Evolutionary conservation across 2,113 vertebrate genomes (phyloP).

Genomic region (Chaetorhynchus papuensis): DNA sequence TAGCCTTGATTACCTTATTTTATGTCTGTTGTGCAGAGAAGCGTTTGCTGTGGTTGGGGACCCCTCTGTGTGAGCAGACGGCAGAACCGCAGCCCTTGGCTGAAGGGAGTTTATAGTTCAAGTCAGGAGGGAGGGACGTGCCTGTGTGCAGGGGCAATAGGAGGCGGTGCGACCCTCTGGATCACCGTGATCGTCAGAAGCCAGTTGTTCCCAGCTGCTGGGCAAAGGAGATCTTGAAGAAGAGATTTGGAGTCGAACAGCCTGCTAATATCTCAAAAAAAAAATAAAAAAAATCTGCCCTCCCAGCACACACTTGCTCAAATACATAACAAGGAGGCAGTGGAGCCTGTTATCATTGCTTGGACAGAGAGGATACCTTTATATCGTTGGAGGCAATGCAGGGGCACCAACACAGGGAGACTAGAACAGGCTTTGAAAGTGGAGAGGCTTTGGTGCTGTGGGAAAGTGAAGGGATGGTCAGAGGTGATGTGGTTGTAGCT

Average conservation of each 20-base stretch:
- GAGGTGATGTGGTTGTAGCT: not conserved
- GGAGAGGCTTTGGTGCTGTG: not conserved
- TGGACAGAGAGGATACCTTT: not conserved
- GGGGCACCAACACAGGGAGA: not conserved
- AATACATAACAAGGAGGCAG: not conserved
- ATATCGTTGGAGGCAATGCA: fast-evolving
- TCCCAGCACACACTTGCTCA: not conserved
- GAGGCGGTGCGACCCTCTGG: fast-evolving
- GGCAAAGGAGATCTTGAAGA: not conserved
- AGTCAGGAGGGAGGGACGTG: fast-evolving
- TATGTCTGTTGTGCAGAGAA: not conserved
- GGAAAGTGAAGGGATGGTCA: not conserved
- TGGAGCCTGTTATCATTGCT: not conserved
- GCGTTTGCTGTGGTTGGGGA: not conserved
- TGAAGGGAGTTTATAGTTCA: not conserved
- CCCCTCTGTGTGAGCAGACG: fast-evolving
- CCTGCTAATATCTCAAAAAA: not conserved
- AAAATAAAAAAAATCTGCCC: not conserved
- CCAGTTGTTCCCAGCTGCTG: not conserved
- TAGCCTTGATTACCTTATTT: not conserved
- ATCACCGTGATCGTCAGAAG: not conserved
- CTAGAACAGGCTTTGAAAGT: not conserved
- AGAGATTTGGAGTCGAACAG: not conserved
- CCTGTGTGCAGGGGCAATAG: fast-evolving
- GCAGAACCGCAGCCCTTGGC: not conserved